These are phyloP conservation scores for Cebus imitator DNA, from an alignment of 2,113 vertebrate species.

Conservation along the genomic window DNA sequence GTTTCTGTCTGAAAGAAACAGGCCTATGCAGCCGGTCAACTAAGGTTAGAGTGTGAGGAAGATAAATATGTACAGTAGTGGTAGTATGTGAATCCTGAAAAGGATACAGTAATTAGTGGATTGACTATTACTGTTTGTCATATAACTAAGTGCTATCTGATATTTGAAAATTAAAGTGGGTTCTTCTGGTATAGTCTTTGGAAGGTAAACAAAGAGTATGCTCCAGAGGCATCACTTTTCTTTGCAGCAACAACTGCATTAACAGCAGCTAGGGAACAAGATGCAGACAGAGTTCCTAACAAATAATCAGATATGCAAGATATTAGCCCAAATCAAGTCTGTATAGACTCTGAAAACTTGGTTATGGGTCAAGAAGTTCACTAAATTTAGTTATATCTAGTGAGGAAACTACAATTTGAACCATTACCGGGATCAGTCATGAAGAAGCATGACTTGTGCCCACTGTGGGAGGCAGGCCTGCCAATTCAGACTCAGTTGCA, in stretches of 20 bases:
- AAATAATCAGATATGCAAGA: background rate
- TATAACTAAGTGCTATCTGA: background rate
- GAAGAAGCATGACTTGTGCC: background rate
- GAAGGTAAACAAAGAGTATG: background rate
- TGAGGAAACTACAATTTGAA: constrained; percentile 12
- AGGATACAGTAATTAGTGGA: background rate
- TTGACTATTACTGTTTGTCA: background rate
- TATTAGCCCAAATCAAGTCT: constrained; percentile 14
- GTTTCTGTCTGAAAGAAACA: background rate
- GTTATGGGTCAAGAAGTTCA: background rate
- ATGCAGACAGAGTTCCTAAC: background rate
- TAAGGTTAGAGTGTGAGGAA: background rate
- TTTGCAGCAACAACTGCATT: background rate
- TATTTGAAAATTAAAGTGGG: constrained; percentile 23
- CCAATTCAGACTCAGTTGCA: background rate
- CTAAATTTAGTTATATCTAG: background rate
- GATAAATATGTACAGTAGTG: background rate
- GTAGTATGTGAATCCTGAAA: background rate
- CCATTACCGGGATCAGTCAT: background rate
- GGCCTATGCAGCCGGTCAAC: background rate
- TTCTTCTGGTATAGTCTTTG: background rate
- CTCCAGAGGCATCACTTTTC: background rate
- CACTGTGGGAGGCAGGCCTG: background rate
- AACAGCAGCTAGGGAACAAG: background rate
- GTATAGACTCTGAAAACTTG: background rate